A percentile compares a stretch with the other conserved stretches of the same genome.
Evolutionary conservation across 1,140 invertebrate genomes (phyloP).

Genomic region (Drosophila lowei): DNA sequence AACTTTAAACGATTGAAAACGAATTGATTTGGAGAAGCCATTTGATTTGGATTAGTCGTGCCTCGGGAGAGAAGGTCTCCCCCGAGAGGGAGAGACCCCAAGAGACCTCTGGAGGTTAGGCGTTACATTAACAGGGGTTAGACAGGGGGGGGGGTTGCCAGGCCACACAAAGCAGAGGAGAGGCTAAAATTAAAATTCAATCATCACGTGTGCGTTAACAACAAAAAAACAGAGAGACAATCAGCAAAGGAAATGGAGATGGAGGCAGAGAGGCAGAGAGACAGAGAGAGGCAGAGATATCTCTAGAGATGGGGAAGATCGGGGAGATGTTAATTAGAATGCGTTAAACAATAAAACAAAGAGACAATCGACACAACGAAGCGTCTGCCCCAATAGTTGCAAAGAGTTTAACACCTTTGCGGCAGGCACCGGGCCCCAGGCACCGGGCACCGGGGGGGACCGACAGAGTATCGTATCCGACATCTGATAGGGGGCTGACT

Average conservation of each 20-base stretch:
- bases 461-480: conserved; percentile 12
- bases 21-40: conserved; percentile 77
- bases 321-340: conserved; percentile 76
- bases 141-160: conserved; percentile 29
- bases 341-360: conserved; percentile 82
- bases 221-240: conserved; percentile 25
- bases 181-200: conserved; percentile 78
- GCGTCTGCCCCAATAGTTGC: conserved; percentile 31
- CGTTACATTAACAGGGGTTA: not conserved
- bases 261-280: not conserved
- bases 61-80: conserved; percentile 37
- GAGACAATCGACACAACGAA: conserved; percentile 17
- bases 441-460: too few species aligned
- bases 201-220: conserved; percentile 78
- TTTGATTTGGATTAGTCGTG: conserved; percentile 81
- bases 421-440: too few species aligned
- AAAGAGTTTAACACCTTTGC: conserved; percentile 72
- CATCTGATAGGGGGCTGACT: conserved; percentile 55
- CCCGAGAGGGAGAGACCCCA: conserved; percentile 8
- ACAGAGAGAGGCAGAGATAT: not conserved
- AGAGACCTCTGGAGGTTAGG: conserved; percentile 14
- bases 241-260: conserved; percentile 13
- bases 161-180: conserved; percentile 34
- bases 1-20: conserved; percentile 82
- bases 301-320: conserved; percentile 27